phyloP scores from a whole-genome alignment of 2,888 invertebrate species.

The Ectobius pallidus region DNA sequence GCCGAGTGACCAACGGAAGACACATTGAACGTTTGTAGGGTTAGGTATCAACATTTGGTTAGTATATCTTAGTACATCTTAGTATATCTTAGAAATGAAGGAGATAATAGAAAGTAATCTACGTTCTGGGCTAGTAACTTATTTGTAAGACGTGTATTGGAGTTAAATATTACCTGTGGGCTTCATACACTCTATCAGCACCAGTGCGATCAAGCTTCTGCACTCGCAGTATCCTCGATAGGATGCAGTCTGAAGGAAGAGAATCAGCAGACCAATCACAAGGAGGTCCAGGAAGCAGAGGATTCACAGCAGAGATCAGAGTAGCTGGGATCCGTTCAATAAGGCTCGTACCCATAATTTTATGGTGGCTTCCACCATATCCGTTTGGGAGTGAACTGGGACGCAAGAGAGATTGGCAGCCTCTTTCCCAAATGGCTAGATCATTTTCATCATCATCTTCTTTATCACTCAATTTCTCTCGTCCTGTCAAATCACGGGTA shows the following conservation, averaged over 20 bases:
- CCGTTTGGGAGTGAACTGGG: neutral
- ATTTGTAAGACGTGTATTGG: no score
- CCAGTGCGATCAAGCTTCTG: conserved; percentile 62
- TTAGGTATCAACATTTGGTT: no score
- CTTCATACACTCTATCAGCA: conserved; percentile 53
- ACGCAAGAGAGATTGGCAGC: conserved; percentile 12
- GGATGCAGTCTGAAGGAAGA: conserved; percentile 62
- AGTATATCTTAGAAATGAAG: no score
- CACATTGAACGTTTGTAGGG: no score
- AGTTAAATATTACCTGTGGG: no score
- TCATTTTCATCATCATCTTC: conserved; percentile 37
- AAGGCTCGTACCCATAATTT: neutral
- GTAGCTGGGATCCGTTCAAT: conserved; percentile 29
- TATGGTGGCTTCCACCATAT: neutral
- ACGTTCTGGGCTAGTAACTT: no score
- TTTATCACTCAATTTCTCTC: neutral
- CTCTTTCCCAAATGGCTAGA: conserved; percentile 5
- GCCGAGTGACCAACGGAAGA: no score
- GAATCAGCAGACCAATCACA: conserved; percentile 47
- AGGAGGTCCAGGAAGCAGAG: conserved; percentile 37
- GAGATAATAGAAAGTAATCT: no score
- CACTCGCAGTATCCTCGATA: conserved; percentile 64
- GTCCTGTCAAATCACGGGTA: conserved; percentile 40
- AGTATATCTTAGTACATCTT: no score
- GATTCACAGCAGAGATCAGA: conserved; percentile 26